phyloP scores from a whole-genome alignment of 2,113 vertebrate genomes.

The Romanogobio albipinnatus region DNA sequence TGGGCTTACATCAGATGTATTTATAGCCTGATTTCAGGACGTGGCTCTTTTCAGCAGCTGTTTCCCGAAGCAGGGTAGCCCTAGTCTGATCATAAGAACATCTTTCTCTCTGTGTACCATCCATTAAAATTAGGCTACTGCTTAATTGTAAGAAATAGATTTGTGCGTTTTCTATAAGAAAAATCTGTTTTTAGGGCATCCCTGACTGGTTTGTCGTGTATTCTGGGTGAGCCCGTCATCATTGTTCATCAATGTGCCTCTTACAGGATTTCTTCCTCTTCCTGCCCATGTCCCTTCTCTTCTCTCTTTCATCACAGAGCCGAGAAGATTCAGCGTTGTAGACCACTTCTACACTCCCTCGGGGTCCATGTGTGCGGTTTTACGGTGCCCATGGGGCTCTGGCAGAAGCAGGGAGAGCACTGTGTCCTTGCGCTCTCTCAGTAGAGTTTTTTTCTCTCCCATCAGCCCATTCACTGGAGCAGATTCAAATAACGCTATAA shows the following conservation, averaged over 20 bases:
- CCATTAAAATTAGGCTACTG: background rate
- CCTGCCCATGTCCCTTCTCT: slow-evolving; percentile 47
- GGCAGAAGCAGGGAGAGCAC: slow-evolving; percentile 73
- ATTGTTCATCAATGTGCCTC: background rate
- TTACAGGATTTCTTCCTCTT: background rate
- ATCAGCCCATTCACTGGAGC: slow-evolving; percentile 29
- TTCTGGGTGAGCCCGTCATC: background rate
- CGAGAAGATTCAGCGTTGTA: slow-evolving; percentile 26
- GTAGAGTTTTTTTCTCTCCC: slow-evolving; percentile 51
- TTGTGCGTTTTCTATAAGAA: background rate
- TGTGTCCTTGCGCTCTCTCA: slow-evolving; percentile 75
- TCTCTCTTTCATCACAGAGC: slow-evolving; percentile 34
- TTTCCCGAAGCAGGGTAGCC: background rate
- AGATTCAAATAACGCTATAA: slow-evolving; percentile 62
- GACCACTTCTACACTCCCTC: slow-evolving; percentile 41
- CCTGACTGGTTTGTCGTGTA: background rate
- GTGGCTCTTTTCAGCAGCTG: slow-evolving; percentile 8
- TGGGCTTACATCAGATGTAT: slow-evolving; percentile 6
- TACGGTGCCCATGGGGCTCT: slow-evolving; percentile 35
- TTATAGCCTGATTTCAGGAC: slow-evolving; percentile 12
- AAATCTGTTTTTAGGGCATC: background rate
- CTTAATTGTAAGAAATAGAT: background rate
- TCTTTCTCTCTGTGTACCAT: background rate
- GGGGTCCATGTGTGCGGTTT: slow-evolving; percentile 5
- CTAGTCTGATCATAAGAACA: background rate